phyloP scores from a whole-genome alignment of 1,140 invertebrate species.

The Drosophila pseudoobscura region DNA sequence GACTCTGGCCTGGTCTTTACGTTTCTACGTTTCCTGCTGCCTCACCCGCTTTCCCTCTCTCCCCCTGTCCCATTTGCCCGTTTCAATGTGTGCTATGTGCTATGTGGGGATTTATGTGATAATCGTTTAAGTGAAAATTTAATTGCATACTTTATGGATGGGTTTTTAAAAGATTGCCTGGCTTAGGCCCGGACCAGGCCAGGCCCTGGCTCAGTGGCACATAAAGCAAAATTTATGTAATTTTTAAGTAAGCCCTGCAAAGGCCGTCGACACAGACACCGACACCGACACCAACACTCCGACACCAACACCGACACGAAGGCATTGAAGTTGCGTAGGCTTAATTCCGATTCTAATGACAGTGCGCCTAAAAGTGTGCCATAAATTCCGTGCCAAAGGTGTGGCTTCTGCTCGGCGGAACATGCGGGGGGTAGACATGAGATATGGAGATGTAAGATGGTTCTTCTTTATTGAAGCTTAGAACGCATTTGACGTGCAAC shows the following conservation, averaged over 20 bases:
- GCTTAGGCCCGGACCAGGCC: slow-evolving; percentile 18
- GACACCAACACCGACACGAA: not conserved
- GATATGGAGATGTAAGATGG: slow-evolving; percentile 31
- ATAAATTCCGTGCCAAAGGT: slow-evolving; percentile 67
- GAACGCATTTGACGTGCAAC: slow-evolving; percentile 39
- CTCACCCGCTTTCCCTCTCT: slow-evolving; percentile 12
- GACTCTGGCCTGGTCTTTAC: slow-evolving; percentile 42
- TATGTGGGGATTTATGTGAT: slow-evolving; percentile 81
- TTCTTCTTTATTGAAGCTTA: slow-evolving; percentile 17
- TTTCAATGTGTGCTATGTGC: slow-evolving; percentile 20
- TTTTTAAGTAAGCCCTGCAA: slow-evolving; percentile 74
- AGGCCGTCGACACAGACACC: slow-evolving; percentile 24
- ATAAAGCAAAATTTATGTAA: slow-evolving; percentile 81
- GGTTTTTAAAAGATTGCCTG: slow-evolving; percentile 69
- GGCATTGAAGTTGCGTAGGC: slow-evolving; percentile 40
- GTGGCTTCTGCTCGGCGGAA: slow-evolving; percentile 3
- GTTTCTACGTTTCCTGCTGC: too few species aligned
- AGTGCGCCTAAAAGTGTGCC: slow-evolving; percentile 75
- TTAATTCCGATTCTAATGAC: slow-evolving; percentile 78
- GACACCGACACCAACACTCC: not conserved
- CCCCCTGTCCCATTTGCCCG: not conserved
- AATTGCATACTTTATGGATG: slow-evolving; percentile 83
- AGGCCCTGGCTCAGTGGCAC: slow-evolving; percentile 32
- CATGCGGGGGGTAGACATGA: slow-evolving; percentile 5
- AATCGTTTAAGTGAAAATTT: slow-evolving; percentile 84